Base-by-base conservation (phyloP, 2,113 vertebrate genomes). In the Gymnobelideus leadbeateri region DNA sequence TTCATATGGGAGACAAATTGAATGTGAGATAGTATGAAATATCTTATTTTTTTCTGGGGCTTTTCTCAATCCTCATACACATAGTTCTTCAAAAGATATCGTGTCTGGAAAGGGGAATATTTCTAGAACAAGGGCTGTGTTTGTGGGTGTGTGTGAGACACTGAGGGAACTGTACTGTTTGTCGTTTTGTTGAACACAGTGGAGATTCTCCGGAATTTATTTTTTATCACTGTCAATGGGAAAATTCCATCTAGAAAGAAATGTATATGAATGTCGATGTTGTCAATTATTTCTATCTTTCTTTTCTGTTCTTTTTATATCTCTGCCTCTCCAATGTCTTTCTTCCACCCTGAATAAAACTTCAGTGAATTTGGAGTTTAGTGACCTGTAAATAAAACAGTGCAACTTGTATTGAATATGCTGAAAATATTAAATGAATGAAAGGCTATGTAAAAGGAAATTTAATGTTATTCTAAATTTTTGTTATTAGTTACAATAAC, bases 341-440 rank as follows among this genome's bases (percentile, higher is more conserved):
- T 57, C 43, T 4, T 55, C 91, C 49, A 28, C 77, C 94, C 46
- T 21, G 25, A 92, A 94, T 21, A 77, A 77, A n/a, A 21, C 37
- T 2, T n/a, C 93, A 89, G 55, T 92, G 57, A 94, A 0, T 26
- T 8, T 2, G 51, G 2, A 26, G 90, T 96, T 91, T 9, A 25
- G 49, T 10, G 0, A 94, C 89, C 43, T 93, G 9, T 91, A n/a
- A 46, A 1, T 95, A 61, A 89, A 97, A 94, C 92, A 50, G 92
- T 91, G 89, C 90, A 14, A 3, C 12, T 46, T 97, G 37, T 95
- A 96, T 98, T 92, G 93, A 96, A 92, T 46, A 93, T 50, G 94
- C 1, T 14, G 46, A 97, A 96, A 97, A 92, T 94, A 47, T 52
- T 91, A 93, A 97, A 92, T 94, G 5, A 92, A 77, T 96, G n/a